Conservation (phyloP, 2,113 vertebrate species). For the Probosciger aterrimus region DNA sequence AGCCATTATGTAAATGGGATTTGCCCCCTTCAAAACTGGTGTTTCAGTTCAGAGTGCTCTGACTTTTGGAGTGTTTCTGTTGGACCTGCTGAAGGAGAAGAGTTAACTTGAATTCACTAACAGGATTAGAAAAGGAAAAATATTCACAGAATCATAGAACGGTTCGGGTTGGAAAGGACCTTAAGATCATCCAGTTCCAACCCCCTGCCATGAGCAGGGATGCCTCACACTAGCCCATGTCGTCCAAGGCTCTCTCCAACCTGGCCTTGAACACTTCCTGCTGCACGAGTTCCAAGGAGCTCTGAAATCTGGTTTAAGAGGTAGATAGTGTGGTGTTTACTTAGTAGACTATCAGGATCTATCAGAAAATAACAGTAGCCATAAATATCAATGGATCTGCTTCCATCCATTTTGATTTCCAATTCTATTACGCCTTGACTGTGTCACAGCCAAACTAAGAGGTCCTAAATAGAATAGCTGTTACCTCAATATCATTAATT, state of each 20-base stretch:
- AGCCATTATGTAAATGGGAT: not conserved
- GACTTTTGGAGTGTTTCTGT: not conserved
- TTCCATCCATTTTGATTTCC: not conserved
- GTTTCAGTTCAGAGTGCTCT: not conserved
- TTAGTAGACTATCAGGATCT: not conserved
- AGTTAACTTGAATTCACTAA: fast-evolving
- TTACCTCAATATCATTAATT: not conserved
- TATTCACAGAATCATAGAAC: not conserved
- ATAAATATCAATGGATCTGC: not conserved
- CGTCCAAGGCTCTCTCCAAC: not conserved
- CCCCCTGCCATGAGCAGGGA: not conserved
- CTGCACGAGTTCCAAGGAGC: constrained; percentile 30
- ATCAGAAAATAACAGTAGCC: not conserved
- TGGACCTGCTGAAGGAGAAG: not conserved
- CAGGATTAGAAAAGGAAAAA: not conserved
- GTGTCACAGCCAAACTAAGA: not conserved
- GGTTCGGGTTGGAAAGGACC: not conserved
- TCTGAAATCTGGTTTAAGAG: constrained; percentile 48
- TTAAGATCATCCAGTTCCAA: not conserved
- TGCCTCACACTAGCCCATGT: not conserved
- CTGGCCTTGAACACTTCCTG: not conserved
- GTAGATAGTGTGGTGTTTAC: not conserved
- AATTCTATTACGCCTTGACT: not conserved
- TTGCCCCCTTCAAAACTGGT: not conserved
- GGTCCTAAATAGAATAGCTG: not conserved